A percentile compares a stretch with the other conserved stretches of the same genome.
phyloP scores from a whole-genome alignment of 2,797 vertebrate genomes.

The Takifugu ocellatus region DNA sequence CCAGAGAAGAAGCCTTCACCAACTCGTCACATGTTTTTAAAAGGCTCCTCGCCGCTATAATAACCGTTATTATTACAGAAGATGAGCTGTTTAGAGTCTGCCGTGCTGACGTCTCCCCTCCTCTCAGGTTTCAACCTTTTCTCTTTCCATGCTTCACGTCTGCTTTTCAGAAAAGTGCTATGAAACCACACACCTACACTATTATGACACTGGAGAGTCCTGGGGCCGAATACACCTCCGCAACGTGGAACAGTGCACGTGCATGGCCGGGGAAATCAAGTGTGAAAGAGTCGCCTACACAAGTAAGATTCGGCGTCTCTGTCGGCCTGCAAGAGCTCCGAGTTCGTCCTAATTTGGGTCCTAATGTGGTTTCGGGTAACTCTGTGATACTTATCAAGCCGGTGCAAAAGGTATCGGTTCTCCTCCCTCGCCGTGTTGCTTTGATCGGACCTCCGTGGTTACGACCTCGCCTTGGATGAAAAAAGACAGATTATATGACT shows the following conservation, averaged over 20 bases:
- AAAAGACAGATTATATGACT: constrained; percentile 67
- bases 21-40: too few relatives aligned
- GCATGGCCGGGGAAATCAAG: constrained; percentile 53
- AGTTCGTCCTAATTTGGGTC: too few relatives aligned
- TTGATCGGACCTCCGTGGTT: constrained; percentile 59
- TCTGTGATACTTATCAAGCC: constrained; percentile 3
- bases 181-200: constrained; percentile 78
- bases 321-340: not conserved
- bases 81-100: too few relatives aligned
- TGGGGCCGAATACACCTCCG: constrained; percentile 85
- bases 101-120: not conserved
- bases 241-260: constrained; percentile 82
- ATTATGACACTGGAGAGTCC: constrained; percentile 79
- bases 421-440: constrained; percentile 32
- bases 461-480: constrained; percentile 44
- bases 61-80: too few relatives aligned
- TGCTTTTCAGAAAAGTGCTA: constrained; percentile 84
- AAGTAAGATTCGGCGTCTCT: constrained; percentile 66
- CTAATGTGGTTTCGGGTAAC: not conserved
- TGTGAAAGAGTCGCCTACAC: constrained; percentile 76
- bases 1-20: not conserved
- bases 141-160: constrained; percentile 37
- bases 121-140: constrained; percentile 39
- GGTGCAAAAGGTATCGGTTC: constrained; percentile 15
- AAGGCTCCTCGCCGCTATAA: too few relatives aligned